These are phyloP conservation scores for Drosophila atripex DNA, from an alignment of 2,888 invertebrate species.

Conservation along the genomic window DNA sequence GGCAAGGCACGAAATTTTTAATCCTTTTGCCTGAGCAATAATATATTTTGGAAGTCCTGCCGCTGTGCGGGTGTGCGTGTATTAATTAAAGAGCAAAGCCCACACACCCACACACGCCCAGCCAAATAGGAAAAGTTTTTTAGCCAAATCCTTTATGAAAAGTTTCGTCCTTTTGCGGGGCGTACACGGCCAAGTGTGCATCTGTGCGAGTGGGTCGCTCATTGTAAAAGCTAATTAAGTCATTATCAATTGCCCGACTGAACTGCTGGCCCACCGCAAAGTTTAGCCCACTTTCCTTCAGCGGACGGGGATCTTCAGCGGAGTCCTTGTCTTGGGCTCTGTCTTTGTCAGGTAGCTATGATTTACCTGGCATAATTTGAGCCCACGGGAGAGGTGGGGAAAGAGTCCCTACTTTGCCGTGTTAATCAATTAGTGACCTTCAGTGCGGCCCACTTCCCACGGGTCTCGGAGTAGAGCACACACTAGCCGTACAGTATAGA, in stretches of 20 bases:
- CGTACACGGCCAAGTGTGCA: constrained; percentile 42
- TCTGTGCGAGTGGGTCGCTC: constrained; percentile 37
- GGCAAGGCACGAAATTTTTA: constrained; percentile 71
- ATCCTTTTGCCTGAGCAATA: constrained; percentile 73
- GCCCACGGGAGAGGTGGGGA: neutral
- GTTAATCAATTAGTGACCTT: constrained; percentile 76
- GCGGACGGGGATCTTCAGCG: neutral
- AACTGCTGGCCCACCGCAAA: constrained; percentile 22
- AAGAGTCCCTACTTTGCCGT: neutral
- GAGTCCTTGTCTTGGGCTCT: constrained; percentile 9
- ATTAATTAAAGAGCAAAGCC: constrained; percentile 67
- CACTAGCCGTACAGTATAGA: constrained; percentile 42
- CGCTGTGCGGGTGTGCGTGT: constrained; percentile 29
- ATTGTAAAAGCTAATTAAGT: constrained; percentile 71
- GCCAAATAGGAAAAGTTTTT: constrained; percentile 58
- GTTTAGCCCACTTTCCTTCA: constrained; percentile 5
- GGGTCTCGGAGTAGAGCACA: constrained; percentile 41
- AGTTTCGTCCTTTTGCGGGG: constrained; percentile 70
- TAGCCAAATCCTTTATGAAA: constrained; percentile 75
- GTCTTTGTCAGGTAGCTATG: constrained; percentile 7
- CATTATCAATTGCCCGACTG: constrained; percentile 66
- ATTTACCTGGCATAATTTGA: constrained; percentile 16
- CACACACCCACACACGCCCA: constrained; percentile 41
- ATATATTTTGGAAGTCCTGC: constrained; percentile 53
- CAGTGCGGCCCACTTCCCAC: constrained; percentile 37